phyloP scores from a whole-genome alignment of 2,113 vertebrate species.

The Cathartes aura region DNA sequence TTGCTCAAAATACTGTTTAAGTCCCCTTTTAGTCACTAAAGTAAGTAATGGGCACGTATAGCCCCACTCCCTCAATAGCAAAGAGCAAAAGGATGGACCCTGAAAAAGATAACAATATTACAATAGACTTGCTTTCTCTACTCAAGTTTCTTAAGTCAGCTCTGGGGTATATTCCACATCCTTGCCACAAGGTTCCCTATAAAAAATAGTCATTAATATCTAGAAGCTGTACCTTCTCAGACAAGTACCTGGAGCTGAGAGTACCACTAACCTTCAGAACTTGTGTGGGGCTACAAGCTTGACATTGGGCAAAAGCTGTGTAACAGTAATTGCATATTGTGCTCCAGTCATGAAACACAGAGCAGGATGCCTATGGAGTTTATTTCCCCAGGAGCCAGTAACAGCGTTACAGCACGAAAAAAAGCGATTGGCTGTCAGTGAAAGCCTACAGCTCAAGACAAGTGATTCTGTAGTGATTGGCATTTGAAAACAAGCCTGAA shows the following conservation, averaged over 20 bases:
- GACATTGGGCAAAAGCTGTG: neutral
- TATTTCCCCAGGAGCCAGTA: neutral
- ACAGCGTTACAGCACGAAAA: neutral
- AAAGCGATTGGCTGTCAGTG: neutral
- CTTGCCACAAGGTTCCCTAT: neutral
- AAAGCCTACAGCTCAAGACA: neutral
- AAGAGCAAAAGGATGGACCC: neutral
- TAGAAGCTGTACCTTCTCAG: neutral
- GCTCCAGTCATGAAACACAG: neutral
- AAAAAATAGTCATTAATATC: neutral
- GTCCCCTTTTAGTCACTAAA: neutral
- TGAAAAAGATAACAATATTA: neutral
- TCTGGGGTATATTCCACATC: neutral
- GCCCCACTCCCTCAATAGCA: neutral
- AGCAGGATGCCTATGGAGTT: neutral
- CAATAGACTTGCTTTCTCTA: neutral
- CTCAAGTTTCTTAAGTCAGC: neutral
- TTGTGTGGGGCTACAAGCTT: neutral
- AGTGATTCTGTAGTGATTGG: neutral
- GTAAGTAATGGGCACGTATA: neutral
- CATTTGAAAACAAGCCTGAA: neutral
- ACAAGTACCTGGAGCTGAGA: neutral
- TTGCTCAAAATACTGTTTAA: neutral
- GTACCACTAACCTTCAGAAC: neutral
- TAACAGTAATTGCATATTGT: neutral